Percentiles rank a stretch among this genome's conserved stretches.
Conservation (phyloP, 2,797 vertebrate species). For the Trachurus trachurus region DNA sequence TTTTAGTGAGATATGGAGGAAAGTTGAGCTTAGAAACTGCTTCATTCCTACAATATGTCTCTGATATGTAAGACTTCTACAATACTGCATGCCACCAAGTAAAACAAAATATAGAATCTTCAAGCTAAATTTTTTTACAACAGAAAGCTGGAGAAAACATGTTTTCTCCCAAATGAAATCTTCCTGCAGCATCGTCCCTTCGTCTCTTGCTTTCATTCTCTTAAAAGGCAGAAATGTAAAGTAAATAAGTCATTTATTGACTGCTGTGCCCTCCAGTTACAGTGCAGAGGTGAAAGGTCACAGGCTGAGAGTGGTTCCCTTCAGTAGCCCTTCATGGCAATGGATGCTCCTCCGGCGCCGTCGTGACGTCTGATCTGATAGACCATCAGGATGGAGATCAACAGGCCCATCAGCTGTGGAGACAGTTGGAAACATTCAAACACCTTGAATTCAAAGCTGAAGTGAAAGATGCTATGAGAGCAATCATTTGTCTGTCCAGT, state of each 20-base stretch:
- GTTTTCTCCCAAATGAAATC: background rate
- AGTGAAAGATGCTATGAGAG: background rate
- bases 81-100: conserved; percentile 5
- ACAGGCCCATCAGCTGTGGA: conserved; percentile 68
- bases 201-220: background rate
- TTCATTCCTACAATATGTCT: background rate
- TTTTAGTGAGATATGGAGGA: background rate
- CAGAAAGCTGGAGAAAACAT: background rate
- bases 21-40: background rate
- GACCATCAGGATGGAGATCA: conserved; percentile 70
- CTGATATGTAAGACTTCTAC: background rate
- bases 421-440: background rate
- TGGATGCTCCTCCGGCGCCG: background rate
- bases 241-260: background rate
- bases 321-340: conserved; percentile 72
- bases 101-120: conserved; percentile 15
- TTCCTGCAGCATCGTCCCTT: background rate
- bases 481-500: background rate
- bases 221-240: conserved; percentile 10
- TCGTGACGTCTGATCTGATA: conserved; percentile 59
- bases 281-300: conserved; percentile 33
- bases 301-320: background rate
- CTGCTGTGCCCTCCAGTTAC: conserved; percentile 9
- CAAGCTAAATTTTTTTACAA: conserved; percentile 4
- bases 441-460: background rate